Evolutionary conservation across 2,797 vertebrate species (phyloP), one percentile per base, ranked within the genome.

Genomic region (Helicolenus hilgendorfi): DNA sequence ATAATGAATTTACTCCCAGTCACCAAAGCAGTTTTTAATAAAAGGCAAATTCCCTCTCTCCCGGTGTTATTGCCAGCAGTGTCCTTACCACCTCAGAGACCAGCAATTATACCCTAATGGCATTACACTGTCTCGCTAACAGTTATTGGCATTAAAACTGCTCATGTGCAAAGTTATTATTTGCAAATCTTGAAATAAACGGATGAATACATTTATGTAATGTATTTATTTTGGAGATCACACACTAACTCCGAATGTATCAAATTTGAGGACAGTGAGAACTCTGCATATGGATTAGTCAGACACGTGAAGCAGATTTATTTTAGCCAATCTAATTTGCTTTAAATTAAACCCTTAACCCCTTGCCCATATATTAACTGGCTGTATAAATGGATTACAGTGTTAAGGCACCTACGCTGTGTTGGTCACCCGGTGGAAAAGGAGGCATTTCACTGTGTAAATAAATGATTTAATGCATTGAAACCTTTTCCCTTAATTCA

Each of bases 1-100:
- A 94, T 96, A 97, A 97, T 97, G 94, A 97, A 96, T 97, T 96
- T 97, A 97, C 90, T 96, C 91, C 86, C 94, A 91, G 94, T 93
- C 93, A 93, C 92, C 91, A 91, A 92, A 94, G 96, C 94, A 93
- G 89, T 95, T 97, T 97, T 97, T 96, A 97, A 97, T 96, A 96
- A 97, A 92, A 92, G 86, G 87, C 83, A 89, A 82, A 93, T 95
- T 93, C 87, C 73, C 85, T 84, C 88, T 93, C 82, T 85, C 35
- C 24, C 3, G 63, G 78, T 81, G 84, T 96, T 96, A 96, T 96
- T 97, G 90, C 96, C 96, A 96, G 94, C 94, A 90, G 95, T 94
- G 95, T 95, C 95, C 89, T 85, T 63, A 36, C 81, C 87, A 69
- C 95, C 94, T 87, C 88, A 7, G 96, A 95, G 94, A 95, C 92